A percentile compares a stretch with the other conserved stretches of the same genome.
These are phyloP conservation scores for Bradypus variegatus DNA, from an alignment of 2,797 vertebrate species.

Conservation along the genomic window DNA sequence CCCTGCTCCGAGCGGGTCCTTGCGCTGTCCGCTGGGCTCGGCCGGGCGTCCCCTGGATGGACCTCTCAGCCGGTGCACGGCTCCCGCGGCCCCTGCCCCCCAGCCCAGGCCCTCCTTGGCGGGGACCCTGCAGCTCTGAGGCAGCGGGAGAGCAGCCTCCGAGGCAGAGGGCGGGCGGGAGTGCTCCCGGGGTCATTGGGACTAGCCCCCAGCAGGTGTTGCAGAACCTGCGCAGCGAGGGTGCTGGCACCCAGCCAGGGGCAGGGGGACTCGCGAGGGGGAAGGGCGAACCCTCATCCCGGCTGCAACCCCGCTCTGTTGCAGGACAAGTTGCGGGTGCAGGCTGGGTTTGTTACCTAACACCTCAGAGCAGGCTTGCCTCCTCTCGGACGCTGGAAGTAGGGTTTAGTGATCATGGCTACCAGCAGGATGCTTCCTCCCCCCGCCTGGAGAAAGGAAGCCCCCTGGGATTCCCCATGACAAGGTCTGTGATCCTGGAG, in stretches of 20 bases:
- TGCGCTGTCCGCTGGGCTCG: not conserved
- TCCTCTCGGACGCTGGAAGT: not conserved
- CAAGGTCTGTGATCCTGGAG: too few species aligned
- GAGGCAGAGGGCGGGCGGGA: too few species aligned
- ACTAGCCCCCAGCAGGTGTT: not conserved
- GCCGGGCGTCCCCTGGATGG: not conserved
- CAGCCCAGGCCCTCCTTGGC: not conserved
- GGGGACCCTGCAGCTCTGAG: not conserved
- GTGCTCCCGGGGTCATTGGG: not conserved
- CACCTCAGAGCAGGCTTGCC: not conserved
- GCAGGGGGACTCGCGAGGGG: not conserved
- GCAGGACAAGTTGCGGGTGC: too few species aligned
- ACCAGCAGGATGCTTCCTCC: not conserved
- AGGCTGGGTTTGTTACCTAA: slow-evolving; percentile 11
- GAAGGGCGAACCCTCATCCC: not conserved
- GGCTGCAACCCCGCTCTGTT: not conserved
- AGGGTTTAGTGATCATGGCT: not conserved
- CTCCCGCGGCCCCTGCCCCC: not conserved
- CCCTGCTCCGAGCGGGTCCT: not conserved
- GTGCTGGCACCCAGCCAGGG: not conserved
- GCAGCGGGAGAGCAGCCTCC: too few species aligned
- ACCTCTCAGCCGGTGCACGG: not conserved
- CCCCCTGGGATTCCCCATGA: too few species aligned
- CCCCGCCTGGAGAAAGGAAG: not conserved
- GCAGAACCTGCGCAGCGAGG: not conserved